Base-by-base conservation (phyloP, 1,140 invertebrate genomes). In the Bombus superbus region DNA sequence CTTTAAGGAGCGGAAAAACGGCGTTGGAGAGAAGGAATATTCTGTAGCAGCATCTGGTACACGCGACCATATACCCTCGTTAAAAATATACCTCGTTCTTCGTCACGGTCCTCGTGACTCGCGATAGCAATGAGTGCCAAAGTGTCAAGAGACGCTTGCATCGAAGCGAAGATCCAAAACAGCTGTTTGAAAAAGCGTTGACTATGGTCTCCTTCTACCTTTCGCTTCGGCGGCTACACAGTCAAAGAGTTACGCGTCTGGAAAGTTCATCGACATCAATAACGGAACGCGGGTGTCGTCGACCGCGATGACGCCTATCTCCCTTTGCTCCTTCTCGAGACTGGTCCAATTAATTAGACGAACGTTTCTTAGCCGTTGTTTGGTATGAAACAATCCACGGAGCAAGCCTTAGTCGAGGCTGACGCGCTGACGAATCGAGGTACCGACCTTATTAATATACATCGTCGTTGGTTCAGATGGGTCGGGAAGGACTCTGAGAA, bases 241-340 rank as follows among this genome's bases (percentile, higher is more conserved):
- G 9, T 25, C 25, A 47, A 69, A 42, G 83, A 73, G 86, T 88
- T 71, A 77, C 80, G 77, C 47, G 83, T 64, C 82, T 62, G 57
- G 59, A 84, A 66, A 86, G 86, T 91, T 92, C 86, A 91, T 90
- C 90, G 91, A 91, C 86, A 57, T 66, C 25, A 80, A 78, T 79
- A 85, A 74, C 62, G 79, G 74, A 74, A 74, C 66, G 81, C 66
- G 84, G 81, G 73, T 83, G 85, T 86, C 85, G 73, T 72, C 85
- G 81, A 77, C 80, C 85, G 81, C 84, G 79, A 86, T 82, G 79
- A 75, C 71, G 71, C 57, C 71, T 28, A 13, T 64, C 59, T 66
- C 78, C 62, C 73, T 71, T 77, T 76, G 62, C 83, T 77, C 53
- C 53, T 4, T 25, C n/a, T 35, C n/a, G 2, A 22, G 44, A 74